These are phyloP conservation scores for Enteromius radiatus DNA, from an alignment of 2,797 vertebrate species.

Conservation along the genomic window DNA sequence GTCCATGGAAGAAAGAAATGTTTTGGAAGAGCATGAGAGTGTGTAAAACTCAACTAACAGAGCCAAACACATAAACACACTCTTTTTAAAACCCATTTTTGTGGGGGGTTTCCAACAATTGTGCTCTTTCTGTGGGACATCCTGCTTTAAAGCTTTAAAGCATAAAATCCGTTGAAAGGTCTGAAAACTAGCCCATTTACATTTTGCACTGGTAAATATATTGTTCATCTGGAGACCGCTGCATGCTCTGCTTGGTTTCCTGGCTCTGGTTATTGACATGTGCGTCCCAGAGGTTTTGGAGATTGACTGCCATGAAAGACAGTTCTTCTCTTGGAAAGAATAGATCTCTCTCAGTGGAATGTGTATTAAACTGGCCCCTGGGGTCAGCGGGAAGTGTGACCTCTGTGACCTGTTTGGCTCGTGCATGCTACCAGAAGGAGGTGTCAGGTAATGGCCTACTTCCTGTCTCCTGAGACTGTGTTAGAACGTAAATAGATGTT, in stretches of 20 bases:
- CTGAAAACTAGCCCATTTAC: constrained; percentile 11
- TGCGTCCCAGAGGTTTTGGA: constrained; percentile 34
- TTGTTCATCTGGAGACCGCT: constrained; percentile 42
- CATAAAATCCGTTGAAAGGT: constrained; percentile 27
- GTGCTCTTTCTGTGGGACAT: constrained; percentile 1
- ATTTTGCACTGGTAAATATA: constrained; percentile 51
- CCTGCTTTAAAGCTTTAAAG: constrained; percentile 24
- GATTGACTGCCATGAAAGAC: constrained; percentile 26
- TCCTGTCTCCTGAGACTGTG: neutral
- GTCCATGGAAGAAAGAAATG: neutral
- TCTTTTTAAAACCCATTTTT: neutral
- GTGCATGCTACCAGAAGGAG: neutral
- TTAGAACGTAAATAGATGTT: neutral
- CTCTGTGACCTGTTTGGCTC: constrained; percentile 16
- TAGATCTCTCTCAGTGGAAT: constrained; percentile 24
- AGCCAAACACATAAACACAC: constrained; percentile 11
- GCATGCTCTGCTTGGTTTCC: constrained; percentile 48
- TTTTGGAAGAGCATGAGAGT: neutral
- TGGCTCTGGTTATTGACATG: constrained; percentile 48
- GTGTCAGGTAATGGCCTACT: neutral
- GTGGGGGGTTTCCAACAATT: neutral
- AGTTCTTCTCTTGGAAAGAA: constrained; percentile 11
- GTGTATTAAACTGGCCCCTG: constrained; percentile 10
- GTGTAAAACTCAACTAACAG: neutral
- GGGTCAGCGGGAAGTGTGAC: constrained; percentile 26